These are phyloP conservation scores for Danio choprae DNA, from an alignment of 2,797 vertebrate genomes.

Conservation along the genomic window DNA sequence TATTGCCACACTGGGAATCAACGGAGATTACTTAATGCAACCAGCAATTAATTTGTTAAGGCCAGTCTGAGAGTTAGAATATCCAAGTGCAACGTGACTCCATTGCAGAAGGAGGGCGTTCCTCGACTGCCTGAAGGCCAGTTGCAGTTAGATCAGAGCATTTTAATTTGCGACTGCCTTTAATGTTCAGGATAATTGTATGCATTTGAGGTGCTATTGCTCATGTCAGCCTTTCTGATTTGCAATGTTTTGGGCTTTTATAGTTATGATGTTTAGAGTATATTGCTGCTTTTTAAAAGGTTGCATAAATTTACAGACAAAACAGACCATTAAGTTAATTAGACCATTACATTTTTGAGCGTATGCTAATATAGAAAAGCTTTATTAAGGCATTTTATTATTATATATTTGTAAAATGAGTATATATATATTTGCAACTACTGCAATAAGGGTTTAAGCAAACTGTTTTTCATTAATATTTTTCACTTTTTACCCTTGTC, in stretches of 20 bases:
- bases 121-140: not conserved
- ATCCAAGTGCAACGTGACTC: constrained; percentile 37
- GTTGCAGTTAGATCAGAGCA: constrained; percentile 5
- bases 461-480: not conserved
- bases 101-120: constrained; percentile 36
- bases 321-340: not conserved
- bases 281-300: not conserved
- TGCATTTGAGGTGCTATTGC: not conserved
- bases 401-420: too few relatives aligned
- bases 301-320: not conserved
- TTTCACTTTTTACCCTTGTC: not conserved
- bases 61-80: constrained; percentile 59
- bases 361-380: not conserved
- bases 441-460: not conserved
- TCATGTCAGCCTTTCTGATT: constrained; percentile 1
- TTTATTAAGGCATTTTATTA: not conserved
- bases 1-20: constrained; percentile 67
- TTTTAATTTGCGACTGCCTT: constrained; percentile 1
- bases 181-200: not conserved
- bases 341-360: not conserved
- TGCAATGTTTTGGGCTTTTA: not conserved
- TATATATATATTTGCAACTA: not conserved
- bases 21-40: constrained; percentile 72
- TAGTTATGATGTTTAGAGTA: not conserved
- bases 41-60: constrained; percentile 69